Percentiles rank a stretch among this genome's conserved stretches.
Evolutionary conservation across 2,113 vertebrate genomes (phyloP).

Genomic region (Lates calcarifer): DNA sequence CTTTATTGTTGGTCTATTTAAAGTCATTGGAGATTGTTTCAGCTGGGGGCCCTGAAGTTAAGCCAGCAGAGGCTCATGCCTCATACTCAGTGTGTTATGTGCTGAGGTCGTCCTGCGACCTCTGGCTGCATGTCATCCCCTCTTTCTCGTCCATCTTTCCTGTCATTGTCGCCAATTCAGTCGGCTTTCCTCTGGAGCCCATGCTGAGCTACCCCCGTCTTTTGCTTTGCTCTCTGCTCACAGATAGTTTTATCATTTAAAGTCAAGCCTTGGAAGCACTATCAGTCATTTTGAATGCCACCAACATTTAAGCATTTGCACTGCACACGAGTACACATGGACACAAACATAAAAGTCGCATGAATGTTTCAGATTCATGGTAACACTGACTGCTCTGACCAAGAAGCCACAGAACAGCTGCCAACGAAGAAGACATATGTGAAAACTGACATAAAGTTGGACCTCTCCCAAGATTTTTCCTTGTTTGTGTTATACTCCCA

Average conservation of each 20-base stretch:
- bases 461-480: conserved; percentile 39
- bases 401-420: conserved; percentile 61
- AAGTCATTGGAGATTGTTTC: conserved; percentile 54
- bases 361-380: conserved; percentile 51
- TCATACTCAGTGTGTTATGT: conserved; percentile 50
- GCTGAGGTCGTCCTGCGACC: conserved; percentile 64
- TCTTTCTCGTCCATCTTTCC: conserved; percentile 75
- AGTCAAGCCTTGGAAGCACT: conserved; percentile 9
- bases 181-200: conserved; percentile 48
- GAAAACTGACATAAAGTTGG: conserved; percentile 60
- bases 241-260: conserved; percentile 19
- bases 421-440: conserved; percentile 56
- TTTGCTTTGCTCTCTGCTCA: conserved; percentile 13
- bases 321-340: conserved; percentile 6
- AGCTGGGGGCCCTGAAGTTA: conserved; percentile 57
- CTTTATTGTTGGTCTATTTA: conserved; percentile 65
- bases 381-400: conserved; percentile 43
- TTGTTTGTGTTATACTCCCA: conserved; percentile 30
- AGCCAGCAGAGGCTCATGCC: conserved; percentile 57
- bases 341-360: conserved; percentile 44
- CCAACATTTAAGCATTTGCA: conserved; percentile 29
- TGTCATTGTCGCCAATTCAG: conserved; percentile 69
- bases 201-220: conserved; percentile 8
- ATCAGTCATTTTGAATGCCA: conserved; percentile 30
- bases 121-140: conserved; percentile 65